phyloP scores from a whole-genome alignment of 2,888 invertebrate species.

The Drosophila nr. perissopoda region DNA sequence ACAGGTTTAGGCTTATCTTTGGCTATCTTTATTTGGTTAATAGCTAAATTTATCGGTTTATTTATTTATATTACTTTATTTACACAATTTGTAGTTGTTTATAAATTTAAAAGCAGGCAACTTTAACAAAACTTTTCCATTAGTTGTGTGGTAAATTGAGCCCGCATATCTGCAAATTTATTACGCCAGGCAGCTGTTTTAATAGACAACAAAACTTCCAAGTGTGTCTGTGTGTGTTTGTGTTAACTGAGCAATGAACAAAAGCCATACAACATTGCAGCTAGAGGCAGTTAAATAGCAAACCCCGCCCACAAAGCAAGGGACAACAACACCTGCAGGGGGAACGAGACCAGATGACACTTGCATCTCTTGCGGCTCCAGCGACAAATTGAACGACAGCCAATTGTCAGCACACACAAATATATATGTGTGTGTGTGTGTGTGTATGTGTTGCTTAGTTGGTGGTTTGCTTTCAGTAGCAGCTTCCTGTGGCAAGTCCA shows the following conservation, averaged over 20 bases:
- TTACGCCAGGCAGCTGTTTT: slow-evolving; percentile 11
- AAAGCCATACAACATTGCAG: slow-evolving; percentile 32
- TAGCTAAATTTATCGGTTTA: not conserved
- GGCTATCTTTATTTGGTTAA: not conserved
- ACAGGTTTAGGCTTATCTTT: not conserved
- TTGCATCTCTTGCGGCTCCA: slow-evolving; percentile 29
- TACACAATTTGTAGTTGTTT: not conserved
- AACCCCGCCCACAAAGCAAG: not conserved
- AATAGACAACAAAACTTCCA: slow-evolving; percentile 2
- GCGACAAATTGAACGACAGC: slow-evolving; percentile 58
- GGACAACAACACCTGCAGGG: slow-evolving; percentile 36
- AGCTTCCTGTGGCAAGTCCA: slow-evolving; percentile 55
- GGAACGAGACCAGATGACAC: slow-evolving; percentile 1
- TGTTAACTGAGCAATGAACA: slow-evolving; percentile 11
- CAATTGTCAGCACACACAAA: slow-evolving; percentile 42
- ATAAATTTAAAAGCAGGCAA: not conserved
- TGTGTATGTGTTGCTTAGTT: slow-evolving; percentile 14
- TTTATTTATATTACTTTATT: not conserved
- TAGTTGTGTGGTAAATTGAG: slow-evolving; percentile 5
- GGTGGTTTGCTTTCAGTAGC: slow-evolving; percentile 47
- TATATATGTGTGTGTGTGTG: slow-evolving; percentile 5
- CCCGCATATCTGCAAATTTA: slow-evolving; percentile 36
- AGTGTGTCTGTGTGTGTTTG: not conserved
- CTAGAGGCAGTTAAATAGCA: not conserved
- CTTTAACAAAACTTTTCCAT: slow-evolving; percentile 23